Conservation (phyloP, 2,113 vertebrate species). For the Microtus pennsylvanicus region DNA sequence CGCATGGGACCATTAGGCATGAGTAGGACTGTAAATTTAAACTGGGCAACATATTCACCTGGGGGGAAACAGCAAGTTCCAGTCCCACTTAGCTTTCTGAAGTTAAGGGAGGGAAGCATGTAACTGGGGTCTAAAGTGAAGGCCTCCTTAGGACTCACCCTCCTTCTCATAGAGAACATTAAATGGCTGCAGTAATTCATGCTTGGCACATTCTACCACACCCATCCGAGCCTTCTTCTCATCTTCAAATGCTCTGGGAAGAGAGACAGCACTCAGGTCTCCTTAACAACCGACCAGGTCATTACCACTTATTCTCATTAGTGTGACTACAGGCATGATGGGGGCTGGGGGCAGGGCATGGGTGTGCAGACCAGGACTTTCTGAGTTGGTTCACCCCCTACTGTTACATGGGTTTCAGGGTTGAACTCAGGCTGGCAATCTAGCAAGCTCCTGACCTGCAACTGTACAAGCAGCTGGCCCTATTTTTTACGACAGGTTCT, state of each 20-base stretch:
- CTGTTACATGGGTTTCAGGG: neutral
- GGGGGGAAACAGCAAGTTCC: slow-evolving; percentile 23
- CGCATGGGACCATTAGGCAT: slow-evolving; percentile 98
- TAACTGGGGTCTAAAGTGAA: neutral
- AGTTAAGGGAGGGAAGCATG: neutral
- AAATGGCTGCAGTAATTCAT: slow-evolving; percentile 97
- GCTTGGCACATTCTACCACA: slow-evolving; percentile 98
- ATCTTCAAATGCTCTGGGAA: slow-evolving; percentile 95
- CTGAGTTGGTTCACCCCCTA: neutral
- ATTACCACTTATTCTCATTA: neutral
- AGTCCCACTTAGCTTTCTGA: neutral
- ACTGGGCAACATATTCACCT: slow-evolving; percentile 98
- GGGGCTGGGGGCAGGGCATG: neutral
- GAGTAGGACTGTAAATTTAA: slow-evolving; percentile 98
- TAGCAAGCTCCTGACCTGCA: neutral
- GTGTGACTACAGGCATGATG: neutral
- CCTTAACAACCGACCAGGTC: neutral
- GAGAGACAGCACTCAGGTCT: neutral
- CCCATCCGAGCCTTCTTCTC: slow-evolving; percentile 97
- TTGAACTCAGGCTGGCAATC: no score
- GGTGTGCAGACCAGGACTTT: neutral
- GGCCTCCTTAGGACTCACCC: slow-evolving; percentile 86
- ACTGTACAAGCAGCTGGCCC: neutral
- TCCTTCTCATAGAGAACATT: slow-evolving; percentile 98
- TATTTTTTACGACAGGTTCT: neutral